Base-by-base conservation (phyloP, 1,140 invertebrate genomes). In the Saccostrea echinata region DNA sequence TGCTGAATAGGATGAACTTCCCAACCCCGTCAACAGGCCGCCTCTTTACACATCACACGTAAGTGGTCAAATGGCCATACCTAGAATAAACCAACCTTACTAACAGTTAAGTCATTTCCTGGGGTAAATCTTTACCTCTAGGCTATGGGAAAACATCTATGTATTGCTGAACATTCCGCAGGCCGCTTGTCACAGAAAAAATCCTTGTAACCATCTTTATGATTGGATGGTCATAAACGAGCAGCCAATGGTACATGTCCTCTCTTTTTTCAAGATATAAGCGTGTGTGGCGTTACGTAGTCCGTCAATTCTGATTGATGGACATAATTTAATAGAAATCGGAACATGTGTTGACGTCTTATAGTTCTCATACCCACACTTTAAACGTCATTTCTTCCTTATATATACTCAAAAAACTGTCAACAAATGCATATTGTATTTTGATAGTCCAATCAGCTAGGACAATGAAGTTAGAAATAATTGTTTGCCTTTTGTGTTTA, bases 381-480 rank as follows among this genome's bases (percentile, higher is more conserved):
- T 30, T 24, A 76, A 76, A 30, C 68, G 68, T 76, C 68, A 76
- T 30, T 16, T 30, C 24, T 76, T 13, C 13, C 27, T 76, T 30
- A 76, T 64, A 64, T 76, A 76, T 12, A 33, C 27, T 76, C 24
- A 30, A 27, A 76, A 76, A 30, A 33, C 68, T 27, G 12, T 33
- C 16, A 16, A 76, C 68, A 76, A 76, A 24, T 33, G 27, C 68
- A 76, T 30, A 76, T 76, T 76, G 68, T 76, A 33, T 71, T 71
- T 27, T 76, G 68, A 76, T 76, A 76, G 27, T 27, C 68, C 55
- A 61, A 61, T 21, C 18, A 61, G 18, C 55, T 21, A 61, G 68
- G 68, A 76, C 68, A 76, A 76, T 76, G 68, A 76, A 76, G 68
- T 12, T 76, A 16, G 24, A 76, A 76, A 30, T 76, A 16, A 76